Evolutionary conservation across 2,888 invertebrate genomes (phyloP).

Genomic region (Cosmorhoe ocellata): DNA sequence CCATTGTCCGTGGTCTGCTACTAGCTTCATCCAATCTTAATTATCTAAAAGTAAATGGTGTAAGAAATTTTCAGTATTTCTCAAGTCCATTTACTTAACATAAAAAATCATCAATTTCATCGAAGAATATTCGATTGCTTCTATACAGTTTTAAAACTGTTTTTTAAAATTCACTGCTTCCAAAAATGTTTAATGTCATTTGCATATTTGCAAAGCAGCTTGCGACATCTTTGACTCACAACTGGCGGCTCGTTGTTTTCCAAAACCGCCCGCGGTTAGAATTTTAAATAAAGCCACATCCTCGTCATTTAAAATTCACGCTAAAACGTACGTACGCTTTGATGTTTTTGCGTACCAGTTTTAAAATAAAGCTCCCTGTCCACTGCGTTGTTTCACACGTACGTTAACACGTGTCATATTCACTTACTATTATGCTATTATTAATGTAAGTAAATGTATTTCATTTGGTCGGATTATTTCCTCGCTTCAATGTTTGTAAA

Average conservation of each 20-base stretch:
- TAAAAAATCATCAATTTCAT: too few relatives aligned
- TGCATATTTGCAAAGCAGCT: constrained; percentile 24
- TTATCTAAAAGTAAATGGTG: too few relatives aligned
- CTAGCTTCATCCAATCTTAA: too few relatives aligned
- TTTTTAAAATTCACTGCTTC: constrained; percentile 23
- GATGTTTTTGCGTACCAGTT: constrained; percentile 14
- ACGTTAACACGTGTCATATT: not conserved
- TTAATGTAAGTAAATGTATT: too few relatives aligned
- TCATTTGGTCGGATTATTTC: too few relatives aligned
- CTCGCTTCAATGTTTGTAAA: too few relatives aligned
- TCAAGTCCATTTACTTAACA: too few relatives aligned
- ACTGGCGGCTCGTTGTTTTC: constrained; percentile 10
- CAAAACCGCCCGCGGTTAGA: constrained; percentile 13
- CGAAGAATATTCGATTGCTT: too few relatives aligned
- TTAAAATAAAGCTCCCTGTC: not conserved
- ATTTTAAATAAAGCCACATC: constrained; percentile 21
- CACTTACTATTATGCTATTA: too few relatives aligned
- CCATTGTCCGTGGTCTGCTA: too few relatives aligned
- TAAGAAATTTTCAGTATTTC: too few relatives aligned
- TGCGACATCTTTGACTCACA: constrained; percentile 13
- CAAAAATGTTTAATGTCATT: constrained; percentile 16
- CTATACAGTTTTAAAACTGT: too few relatives aligned
- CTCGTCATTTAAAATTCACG: constrained; percentile 20
- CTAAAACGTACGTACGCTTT: constrained; percentile 18
- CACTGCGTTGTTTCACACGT: not conserved